Evolutionary conservation across 1,140 invertebrate species (phyloP).

Genomic region (Saccostrea cuccullata): DNA sequence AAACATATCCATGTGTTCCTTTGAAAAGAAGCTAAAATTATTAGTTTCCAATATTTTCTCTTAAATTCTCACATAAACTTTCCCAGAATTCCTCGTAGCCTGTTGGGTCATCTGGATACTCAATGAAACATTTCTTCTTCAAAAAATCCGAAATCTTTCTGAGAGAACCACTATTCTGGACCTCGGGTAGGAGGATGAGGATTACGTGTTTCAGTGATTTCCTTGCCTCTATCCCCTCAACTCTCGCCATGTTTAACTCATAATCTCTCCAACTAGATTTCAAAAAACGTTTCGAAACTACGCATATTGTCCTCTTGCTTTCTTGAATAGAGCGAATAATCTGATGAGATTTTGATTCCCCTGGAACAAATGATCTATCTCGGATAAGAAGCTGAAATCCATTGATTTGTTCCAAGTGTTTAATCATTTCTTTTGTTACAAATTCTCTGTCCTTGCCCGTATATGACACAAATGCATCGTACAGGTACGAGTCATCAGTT

Average conservation of each 20-base stretch:
- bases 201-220: background rate
- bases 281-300: background rate
- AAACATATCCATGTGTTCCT: too few relatives aligned
- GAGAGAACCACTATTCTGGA: background rate
- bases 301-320: background rate
- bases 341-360: background rate
- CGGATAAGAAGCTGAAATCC: background rate
- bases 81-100: background rate
- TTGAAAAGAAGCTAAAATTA: too few relatives aligned
- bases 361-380: background rate
- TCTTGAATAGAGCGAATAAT: background rate
- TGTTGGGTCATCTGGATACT: background rate
- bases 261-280: background rate
- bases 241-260: background rate
- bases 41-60: background rate
- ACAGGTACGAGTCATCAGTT: background rate
- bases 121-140: background rate
- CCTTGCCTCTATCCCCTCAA: background rate
- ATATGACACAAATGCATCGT: background rate
- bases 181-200: background rate
- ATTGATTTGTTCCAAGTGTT: background rate
- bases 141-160: constrained; percentile 3
- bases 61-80: background rate
- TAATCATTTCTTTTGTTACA: background rate
- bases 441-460: background rate